Conservation (phyloP, 2,888 invertebrate genomes). For the Pimpla rufipes region DNA sequence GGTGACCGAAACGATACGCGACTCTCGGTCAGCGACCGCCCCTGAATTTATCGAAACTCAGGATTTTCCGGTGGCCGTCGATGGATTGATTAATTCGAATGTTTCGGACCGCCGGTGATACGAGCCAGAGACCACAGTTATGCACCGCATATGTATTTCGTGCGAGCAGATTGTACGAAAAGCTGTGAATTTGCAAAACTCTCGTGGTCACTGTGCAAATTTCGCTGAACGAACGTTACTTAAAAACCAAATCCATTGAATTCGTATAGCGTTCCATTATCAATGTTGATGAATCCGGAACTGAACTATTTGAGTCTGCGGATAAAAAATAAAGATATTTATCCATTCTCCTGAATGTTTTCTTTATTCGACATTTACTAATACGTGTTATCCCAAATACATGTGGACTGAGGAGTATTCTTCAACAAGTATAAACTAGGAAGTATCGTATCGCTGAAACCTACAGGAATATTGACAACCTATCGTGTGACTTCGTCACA, state of each 20-base stretch:
- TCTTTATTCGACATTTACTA: not conserved
- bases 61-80: conserved; percentile 48
- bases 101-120: conserved; percentile 1
- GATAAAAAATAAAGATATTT: too few species aligned
- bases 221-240: conserved; percentile 11
- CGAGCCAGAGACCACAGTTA: conserved; percentile 33
- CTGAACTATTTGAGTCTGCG: not conserved
- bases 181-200: conserved; percentile 6
- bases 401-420: too few species aligned
- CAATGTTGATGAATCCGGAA: not conserved
- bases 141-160: conserved; percentile 9
- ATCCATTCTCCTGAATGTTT: not conserved
- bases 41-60: conserved; percentile 65
- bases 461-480: conserved; percentile 29
- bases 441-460: not conserved
- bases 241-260: not conserved
- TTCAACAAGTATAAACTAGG: not conserved
- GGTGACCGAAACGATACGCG: conserved; percentile 54
- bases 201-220: not conserved
- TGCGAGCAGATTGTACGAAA: not conserved
- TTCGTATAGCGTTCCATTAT: not conserved
- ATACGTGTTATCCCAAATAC: too few species aligned
- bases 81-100: conserved; percentile 54
- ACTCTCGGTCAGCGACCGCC: conserved; percentile 15
- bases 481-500: conserved; percentile 6